A percentile compares a stretch with the other conserved stretches of the same genome.
Evolutionary conservation across 2,888 invertebrate genomes (phyloP).

Genomic region (Dorcus hopei): DNA sequence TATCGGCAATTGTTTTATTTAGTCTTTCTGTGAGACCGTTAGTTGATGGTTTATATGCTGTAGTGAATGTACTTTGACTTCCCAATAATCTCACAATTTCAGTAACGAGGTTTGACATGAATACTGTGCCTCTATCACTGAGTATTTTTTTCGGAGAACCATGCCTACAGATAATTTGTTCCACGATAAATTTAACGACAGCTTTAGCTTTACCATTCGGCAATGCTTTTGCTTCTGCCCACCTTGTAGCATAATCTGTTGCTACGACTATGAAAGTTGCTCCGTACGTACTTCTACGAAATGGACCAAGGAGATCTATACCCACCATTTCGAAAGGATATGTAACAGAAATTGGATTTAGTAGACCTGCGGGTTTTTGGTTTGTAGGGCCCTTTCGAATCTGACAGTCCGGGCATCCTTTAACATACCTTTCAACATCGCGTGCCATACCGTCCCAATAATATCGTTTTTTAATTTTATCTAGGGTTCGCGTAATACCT

Average conservation of each 20-base stretch:
- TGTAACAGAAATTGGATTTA: too few species aligned
- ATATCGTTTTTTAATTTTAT: not conserved
- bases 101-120: not conserved
- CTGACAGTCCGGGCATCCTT: slow-evolving; percentile 24
- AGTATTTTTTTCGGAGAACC: not conserved
- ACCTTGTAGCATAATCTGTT: slow-evolving; percentile 30
- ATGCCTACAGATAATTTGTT: not conserved
- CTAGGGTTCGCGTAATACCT: not conserved
- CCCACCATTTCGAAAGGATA: too few species aligned
- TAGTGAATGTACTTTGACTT: not conserved
- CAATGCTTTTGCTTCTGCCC: slow-evolving; percentile 19
- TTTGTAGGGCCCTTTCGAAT: slow-evolving; percentile 13
- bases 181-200: slow-evolving; percentile 4
- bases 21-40: slow-evolving; percentile 16
- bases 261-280: slow-evolving; percentile 30
- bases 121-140: not conserved
- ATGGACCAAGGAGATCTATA: slow-evolving; percentile 28
- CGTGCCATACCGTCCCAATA: not conserved
- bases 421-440: slow-evolving; percentile 21
- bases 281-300: slow-evolving; percentile 21
- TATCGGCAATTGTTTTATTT: slow-evolving; percentile 9
- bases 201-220: slow-evolving; percentile 9
- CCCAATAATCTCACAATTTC: slow-evolving; percentile 10
- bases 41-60: slow-evolving; percentile 1
- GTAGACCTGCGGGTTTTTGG: slow-evolving; percentile 19